Conservation (phyloP, 2,888 invertebrate species). For the Leptogaster cylindrica region DNA sequence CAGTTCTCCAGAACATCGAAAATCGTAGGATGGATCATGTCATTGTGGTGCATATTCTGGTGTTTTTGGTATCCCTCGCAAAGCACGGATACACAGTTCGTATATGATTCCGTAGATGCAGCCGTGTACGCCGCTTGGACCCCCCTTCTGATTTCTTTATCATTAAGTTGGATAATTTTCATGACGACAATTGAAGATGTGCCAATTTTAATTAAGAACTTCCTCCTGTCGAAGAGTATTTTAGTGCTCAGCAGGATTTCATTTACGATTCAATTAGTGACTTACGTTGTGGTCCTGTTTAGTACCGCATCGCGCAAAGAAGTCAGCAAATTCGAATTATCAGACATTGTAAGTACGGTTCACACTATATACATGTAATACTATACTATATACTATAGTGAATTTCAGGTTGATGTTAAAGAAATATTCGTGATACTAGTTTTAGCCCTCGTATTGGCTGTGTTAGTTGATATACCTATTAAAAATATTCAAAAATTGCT, state of each 20-base stretch:
- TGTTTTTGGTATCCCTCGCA: conserved; percentile 69
- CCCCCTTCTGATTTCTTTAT: conserved; percentile 68
- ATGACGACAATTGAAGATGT: conserved; percentile 49
- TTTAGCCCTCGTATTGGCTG: conserved; percentile 65
- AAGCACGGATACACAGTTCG: conserved; percentile 67
- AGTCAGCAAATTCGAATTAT: conserved; percentile 66
- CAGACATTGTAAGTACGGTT: conserved; percentile 66
- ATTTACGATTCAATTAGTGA: conserved; percentile 71
- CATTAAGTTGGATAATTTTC: conserved; percentile 71
- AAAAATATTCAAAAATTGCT: conserved; percentile 62
- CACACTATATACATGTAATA: too few species aligned
- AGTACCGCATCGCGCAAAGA: conserved; percentile 69
- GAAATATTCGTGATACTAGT: conserved; percentile 66
- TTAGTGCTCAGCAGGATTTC: conserved; percentile 71
- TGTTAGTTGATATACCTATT: conserved; percentile 72
- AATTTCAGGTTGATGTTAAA: conserved; percentile 65
- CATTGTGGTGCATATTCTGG: conserved; percentile 58
- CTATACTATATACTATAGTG: too few species aligned
- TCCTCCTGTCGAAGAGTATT: conserved; percentile 66
- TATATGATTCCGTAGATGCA: conserved; percentile 68
- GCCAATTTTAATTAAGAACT: conserved; percentile 52
- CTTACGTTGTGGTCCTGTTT: conserved; percentile 72
- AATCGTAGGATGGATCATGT: conserved; percentile 54
- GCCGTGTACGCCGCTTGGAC: conserved; percentile 71
- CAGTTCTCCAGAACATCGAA: conserved; percentile 34